Base-by-base conservation (phyloP, 2,113 vertebrate species). In the Solea senegalensis region DNA sequence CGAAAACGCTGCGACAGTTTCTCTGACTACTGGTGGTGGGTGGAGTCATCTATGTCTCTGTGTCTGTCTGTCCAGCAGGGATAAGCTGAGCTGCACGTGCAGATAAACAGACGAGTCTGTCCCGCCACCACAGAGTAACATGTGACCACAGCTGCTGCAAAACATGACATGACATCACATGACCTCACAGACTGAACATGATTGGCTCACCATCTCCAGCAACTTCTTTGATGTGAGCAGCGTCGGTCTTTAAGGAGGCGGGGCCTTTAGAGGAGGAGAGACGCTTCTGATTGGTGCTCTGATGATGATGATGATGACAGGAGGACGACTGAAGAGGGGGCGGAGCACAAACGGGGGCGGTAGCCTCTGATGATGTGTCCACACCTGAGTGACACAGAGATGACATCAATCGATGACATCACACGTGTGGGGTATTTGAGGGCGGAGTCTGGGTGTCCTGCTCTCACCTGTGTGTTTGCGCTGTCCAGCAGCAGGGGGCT, bases 201-300 rank as follows among this genome's bases (percentile, higher is more conserved):
- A 74, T 57, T 74, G 57, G 21, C 91, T 93, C 84, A 94, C 94
- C 94, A 2, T 94, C 91, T 69, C 90, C 91, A 3, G 93, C 90
- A 0, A 82, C 92, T 40, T 93, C 85, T 62, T 93, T 89, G 43
- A 94, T 92, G 71, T 94, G 92, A 5, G 85, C 76, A 1, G 90
- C 81, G 1, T 91, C 88, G 0, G 82, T 78, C 61, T 88, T 93
- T 1, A 85, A 54, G 55, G 83, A 85, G 70, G 89, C 26, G 74
- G 83, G 83, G 84, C 89, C 92, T 78, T 72, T 91, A 8, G 65
- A 70, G 61, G 87, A 88, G 10, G 83, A 81, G 9, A 81, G 76
- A 3, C 62, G 72, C 41, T 86, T 91, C 41, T 83, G 86, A 72
- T 78, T 69, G 69, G 74, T 43, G 51, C 48, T 45, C 14, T 55